Evolutionary conservation across 1,140 invertebrate species (phyloP).

Genomic region (Leptinotarsa undecemlineata): DNA sequence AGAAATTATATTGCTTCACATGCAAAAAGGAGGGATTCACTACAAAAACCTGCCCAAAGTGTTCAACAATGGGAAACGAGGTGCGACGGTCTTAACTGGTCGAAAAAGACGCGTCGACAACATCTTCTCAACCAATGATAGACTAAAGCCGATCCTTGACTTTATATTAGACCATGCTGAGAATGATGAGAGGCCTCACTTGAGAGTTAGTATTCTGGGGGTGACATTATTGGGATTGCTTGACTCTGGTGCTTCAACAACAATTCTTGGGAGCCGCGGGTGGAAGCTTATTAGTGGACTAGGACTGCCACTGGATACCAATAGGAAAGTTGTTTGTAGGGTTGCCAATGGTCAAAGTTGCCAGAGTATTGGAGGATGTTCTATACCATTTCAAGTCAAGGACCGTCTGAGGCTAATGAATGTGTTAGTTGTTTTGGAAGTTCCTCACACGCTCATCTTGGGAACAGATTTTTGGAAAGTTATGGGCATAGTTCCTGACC

Average conservation of each 20-base stretch:
- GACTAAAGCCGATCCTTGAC: slow-evolving; percentile 14
- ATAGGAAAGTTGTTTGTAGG: neutral
- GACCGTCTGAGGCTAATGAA: slow-evolving; percentile 19
- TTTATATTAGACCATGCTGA: slow-evolving; percentile 26
- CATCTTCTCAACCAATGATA: neutral
- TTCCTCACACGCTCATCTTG: slow-evolving; percentile 32
- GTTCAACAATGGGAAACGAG: slow-evolving; percentile 12
- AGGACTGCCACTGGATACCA: neutral
- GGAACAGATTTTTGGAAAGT: slow-evolving; percentile 32
- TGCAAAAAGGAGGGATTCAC: slow-evolving; percentile 19
- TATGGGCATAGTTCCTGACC: slow-evolving; percentile 35
- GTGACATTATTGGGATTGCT: slow-evolving; percentile 20
- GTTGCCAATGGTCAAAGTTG: slow-evolving; percentile 30
- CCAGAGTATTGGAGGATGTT: slow-evolving; percentile 13
- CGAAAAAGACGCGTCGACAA: neutral
- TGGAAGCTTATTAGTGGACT: slow-evolving; percentile 19
- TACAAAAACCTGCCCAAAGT: slow-evolving; percentile 15
- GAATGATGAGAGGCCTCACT: slow-evolving; percentile 33
- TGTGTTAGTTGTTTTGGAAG: slow-evolving; percentile 23
- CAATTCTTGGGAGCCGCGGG: slow-evolving; percentile 21
- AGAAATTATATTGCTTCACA: slow-evolving; percentile 2
- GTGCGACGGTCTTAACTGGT: slow-evolving; percentile 10
- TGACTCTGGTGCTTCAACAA: slow-evolving; percentile 28
- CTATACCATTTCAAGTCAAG: neutral
- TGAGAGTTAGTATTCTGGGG: slow-evolving; percentile 38